A percentile compares a stretch with the other conserved stretches of the same genome.
Evolutionary conservation across 2,888 invertebrate species (phyloP).

Genomic region (Drosophila heteroneura): DNA sequence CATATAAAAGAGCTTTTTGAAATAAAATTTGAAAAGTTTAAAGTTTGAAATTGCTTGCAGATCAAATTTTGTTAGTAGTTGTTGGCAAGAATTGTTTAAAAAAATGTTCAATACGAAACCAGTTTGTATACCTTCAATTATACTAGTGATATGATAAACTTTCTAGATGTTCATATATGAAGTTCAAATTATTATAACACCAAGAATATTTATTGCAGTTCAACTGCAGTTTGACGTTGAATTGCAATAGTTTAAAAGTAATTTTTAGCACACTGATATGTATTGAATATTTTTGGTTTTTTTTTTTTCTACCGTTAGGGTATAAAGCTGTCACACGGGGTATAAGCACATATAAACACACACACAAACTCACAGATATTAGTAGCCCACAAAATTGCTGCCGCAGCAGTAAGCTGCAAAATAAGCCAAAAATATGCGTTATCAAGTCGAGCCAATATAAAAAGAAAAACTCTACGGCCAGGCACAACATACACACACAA

Average conservation of each 20-base stretch:
- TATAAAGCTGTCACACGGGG: conserved; percentile 6
- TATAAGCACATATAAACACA: conserved; percentile 6
- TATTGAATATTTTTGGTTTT: background rate
- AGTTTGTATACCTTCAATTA: background rate
- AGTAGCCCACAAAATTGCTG: conserved; percentile 69
- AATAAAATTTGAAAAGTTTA: background rate
- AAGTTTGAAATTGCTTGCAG: background rate
- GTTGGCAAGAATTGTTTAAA: background rate
- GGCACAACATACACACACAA: conserved; percentile 21
- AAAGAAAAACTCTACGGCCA: conserved; percentile 54
- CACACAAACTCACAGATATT: background rate
- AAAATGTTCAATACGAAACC: background rate
- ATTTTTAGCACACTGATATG: background rate
- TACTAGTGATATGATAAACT: background rate
- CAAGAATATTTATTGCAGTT: background rate
- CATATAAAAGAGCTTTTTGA: background rate
- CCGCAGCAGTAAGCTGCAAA: conserved; percentile 80
- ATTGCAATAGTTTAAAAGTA: background rate
- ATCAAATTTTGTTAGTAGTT: background rate
- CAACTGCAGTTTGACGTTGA: background rate
- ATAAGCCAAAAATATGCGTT: conserved; percentile 80
- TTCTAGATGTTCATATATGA: background rate
- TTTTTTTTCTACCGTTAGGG: background rate
- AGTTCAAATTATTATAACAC: background rate
- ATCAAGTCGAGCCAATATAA: conserved; percentile 79